These are phyloP conservation scores for Thunnus thynnus DNA, from an alignment of 2,113 vertebrate genomes.

Conservation along the genomic window DNA sequence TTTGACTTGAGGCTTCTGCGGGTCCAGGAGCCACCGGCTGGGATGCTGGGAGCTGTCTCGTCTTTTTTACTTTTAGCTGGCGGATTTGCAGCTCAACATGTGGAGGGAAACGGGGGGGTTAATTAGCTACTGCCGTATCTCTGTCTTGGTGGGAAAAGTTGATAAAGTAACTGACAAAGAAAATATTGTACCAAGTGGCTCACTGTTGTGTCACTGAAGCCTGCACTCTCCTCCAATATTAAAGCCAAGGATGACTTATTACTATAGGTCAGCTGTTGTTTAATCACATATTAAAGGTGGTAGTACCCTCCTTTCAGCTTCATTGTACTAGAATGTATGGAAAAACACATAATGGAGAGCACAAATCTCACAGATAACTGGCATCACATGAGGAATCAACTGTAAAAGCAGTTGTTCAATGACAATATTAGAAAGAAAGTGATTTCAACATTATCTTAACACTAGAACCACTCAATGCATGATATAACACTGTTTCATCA, in stretches of 20 bases:
- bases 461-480: not conserved
- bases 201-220: not conserved
- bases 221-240: not conserved
- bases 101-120: conserved; percentile 29
- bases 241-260: not conserved
- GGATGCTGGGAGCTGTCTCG: conserved; percentile 41
- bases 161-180: conserved; percentile 20
- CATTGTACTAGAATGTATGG: not conserved
- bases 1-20: conserved; percentile 67
- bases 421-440: not conserved
- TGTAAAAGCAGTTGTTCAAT: not conserved
- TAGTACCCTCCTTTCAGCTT: not conserved
- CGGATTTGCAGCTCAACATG: conserved; percentile 30
- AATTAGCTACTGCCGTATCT: conserved; percentile 39
- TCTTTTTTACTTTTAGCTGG: conserved; percentile 35
- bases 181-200: not conserved
- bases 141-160: conserved; percentile 13
- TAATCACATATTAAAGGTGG: too few species aligned
- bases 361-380: not conserved
- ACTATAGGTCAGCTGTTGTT: not conserved
- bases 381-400: not conserved
- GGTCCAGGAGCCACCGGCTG: conserved; percentile 24
- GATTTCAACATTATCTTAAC: not conserved
- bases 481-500: not conserved
- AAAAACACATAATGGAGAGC: not conserved